Evolutionary conservation across 1,140 invertebrate genomes (phyloP).

Genomic region (Platyura marginata): DNA sequence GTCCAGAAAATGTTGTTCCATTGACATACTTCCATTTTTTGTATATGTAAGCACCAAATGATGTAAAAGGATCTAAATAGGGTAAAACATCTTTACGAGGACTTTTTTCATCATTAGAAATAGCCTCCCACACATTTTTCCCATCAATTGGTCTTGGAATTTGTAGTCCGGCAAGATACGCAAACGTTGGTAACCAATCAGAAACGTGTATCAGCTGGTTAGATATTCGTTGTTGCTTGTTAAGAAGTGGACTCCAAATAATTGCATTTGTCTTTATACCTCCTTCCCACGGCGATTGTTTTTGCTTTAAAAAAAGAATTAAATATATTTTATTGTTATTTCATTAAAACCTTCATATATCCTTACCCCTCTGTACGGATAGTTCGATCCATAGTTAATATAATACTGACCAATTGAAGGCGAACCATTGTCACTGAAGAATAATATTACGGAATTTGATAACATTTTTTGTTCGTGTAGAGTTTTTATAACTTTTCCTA

Average conservation of each 20-base stretch:
- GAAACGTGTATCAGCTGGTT: too few species aligned
- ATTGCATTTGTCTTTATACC: constrained; percentile 75
- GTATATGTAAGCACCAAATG: constrained; percentile 37
- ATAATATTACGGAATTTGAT: constrained; percentile 50
- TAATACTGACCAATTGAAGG: too few species aligned
- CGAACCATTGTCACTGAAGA: constrained; percentile 60
- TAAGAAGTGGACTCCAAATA: constrained; percentile 44
- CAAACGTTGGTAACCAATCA: too few species aligned
- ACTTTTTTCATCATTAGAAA: constrained; percentile 25
- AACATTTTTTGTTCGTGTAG: constrained; percentile 45
- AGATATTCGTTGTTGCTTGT: constrained; percentile 36
- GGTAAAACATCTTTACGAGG: constrained; percentile 45
- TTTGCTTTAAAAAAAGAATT: constrained; percentile 24
- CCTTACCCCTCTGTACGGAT: constrained; percentile 67
- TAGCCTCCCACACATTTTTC: constrained; percentile 43
- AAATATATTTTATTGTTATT: too few species aligned
- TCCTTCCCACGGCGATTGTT: constrained; percentile 74
- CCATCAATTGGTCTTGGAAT: constrained; percentile 39
- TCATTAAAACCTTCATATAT: too few species aligned
- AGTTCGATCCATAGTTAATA: constrained; percentile 69
- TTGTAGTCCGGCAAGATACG: constrained; percentile 33
- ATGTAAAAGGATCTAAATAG: constrained; percentile 45
- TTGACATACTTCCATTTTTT: constrained; percentile 58
- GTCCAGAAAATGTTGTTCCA: constrained; percentile 30
- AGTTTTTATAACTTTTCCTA: constrained; percentile 52